Evolutionary conservation across 2,888 invertebrate species (phyloP).

Genomic region (Brachylomia viminalis): DNA sequence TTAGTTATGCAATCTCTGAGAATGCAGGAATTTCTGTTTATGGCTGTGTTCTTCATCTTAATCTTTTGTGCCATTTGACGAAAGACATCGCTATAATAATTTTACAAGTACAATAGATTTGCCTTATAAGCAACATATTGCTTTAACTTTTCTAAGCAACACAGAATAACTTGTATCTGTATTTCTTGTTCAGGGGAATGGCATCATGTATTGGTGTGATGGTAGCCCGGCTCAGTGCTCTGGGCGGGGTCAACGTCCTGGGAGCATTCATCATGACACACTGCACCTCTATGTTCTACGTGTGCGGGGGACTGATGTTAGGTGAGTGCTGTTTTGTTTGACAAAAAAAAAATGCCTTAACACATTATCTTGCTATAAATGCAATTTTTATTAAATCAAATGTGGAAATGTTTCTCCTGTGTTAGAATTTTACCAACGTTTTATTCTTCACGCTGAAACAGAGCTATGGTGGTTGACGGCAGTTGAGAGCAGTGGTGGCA

Average conservation of each 20-base stretch:
- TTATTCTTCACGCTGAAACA: not conserved
- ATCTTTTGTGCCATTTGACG: not conserved
- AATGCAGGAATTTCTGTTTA: not conserved
- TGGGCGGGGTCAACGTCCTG: constrained; percentile 72
- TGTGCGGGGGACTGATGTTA: constrained; percentile 66
- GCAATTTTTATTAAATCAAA: not conserved
- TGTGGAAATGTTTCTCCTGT: not conserved
- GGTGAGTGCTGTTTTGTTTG: constrained; percentile 60
- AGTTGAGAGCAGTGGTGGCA: too few relatives aligned
- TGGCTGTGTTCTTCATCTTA: not conserved
- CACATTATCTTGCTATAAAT: not conserved
- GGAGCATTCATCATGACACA: constrained; percentile 73
- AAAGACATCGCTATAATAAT: not conserved
- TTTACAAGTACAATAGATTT: too few relatives aligned
- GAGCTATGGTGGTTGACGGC: not conserved
- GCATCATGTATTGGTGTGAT: constrained; percentile 76
- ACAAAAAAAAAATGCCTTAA: not conserved
- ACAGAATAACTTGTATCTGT: not conserved
- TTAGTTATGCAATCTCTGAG: not conserved
- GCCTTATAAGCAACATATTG: constrained; percentile 11
- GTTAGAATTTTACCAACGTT: not conserved
- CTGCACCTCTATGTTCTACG: constrained; percentile 72
- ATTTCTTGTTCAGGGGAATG: constrained; percentile 72
- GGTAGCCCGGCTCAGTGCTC: constrained; percentile 74
- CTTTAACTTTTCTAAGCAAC: not conserved